phyloP scores from a whole-genome alignment of 2,113 vertebrate genomes.

The Poicephalus gulielmi region DNA sequence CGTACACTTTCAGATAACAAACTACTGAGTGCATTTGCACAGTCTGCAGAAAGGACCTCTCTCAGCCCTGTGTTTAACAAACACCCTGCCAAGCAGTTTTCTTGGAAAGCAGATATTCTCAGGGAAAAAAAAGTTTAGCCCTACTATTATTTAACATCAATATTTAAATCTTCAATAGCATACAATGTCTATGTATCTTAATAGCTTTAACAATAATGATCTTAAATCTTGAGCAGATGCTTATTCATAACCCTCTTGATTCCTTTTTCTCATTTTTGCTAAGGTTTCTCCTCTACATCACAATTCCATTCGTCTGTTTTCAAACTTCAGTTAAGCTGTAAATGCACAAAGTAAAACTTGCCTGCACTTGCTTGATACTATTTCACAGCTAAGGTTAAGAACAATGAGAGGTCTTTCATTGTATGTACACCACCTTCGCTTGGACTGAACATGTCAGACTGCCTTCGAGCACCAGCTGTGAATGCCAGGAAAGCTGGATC shows the following conservation, averaged over 20 bases:
- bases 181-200: neutral
- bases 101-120: neutral
- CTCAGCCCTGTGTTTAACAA: neutral
- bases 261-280: neutral
- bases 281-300: neutral
- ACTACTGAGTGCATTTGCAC: neutral
- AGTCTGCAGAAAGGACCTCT: neutral
- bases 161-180: neutral
- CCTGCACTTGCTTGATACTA: neutral
- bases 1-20: neutral
- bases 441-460: constrained; percentile 53
- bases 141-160: neutral
- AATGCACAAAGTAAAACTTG: constrained; percentile 36
- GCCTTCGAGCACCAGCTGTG: constrained; percentile 8
- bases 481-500: constrained; percentile 38
- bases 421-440: neutral
- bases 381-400: neutral
- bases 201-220: neutral
- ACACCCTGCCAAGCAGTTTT: neutral
- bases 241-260: neutral
- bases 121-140: neutral
- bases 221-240: neutral
- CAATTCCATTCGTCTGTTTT: neutral
- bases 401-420: constrained; percentile 52
- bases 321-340: constrained; percentile 31